A percentile compares a stretch with the other conserved stretches of the same genome.
phyloP scores from a whole-genome alignment of 1,140 invertebrate genomes.

The Aleiodes sp. region DNA sequence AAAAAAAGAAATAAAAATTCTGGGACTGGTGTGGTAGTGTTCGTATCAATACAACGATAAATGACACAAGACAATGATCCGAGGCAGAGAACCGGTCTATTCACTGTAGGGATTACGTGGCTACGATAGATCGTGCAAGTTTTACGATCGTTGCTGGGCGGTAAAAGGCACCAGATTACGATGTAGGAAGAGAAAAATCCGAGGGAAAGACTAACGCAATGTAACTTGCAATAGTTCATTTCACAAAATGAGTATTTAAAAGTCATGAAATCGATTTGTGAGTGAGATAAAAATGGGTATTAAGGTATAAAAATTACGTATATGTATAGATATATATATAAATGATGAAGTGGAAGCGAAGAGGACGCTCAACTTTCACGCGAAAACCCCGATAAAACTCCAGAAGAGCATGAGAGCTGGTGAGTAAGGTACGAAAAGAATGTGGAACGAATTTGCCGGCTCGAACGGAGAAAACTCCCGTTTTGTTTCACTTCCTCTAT shows the following conservation, averaged over 20 bases:
- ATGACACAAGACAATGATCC: constrained; percentile 8
- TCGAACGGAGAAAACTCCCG: constrained; percentile 31
- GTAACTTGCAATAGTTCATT: too few relatives aligned
- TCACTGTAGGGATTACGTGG: background rate
- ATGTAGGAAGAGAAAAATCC: background rate
- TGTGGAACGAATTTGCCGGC: constrained; percentile 31
- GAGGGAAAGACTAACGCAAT: background rate
- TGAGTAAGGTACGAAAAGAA: constrained; percentile 30
- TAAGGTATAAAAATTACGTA: background rate
- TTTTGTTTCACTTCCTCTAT: constrained; percentile 18
- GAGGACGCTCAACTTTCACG: constrained; percentile 24
- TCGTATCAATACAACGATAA: background rate
- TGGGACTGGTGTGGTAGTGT: background rate
- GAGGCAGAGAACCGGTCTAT: constrained; percentile 19
- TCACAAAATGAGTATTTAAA: background rate
- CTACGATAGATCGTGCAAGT: constrained; percentile 11
- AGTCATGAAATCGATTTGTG: background rate
- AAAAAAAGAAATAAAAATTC: background rate
- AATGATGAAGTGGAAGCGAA: background rate
- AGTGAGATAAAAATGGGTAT: background rate
- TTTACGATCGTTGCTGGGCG: background rate
- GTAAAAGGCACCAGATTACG: background rate
- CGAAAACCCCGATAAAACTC: constrained; percentile 22
- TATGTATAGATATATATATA: too few relatives aligned
- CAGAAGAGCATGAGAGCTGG: background rate